Evolutionary conservation across 2,888 invertebrate species (phyloP).

Genomic region (Microctonus brassicae): DNA sequence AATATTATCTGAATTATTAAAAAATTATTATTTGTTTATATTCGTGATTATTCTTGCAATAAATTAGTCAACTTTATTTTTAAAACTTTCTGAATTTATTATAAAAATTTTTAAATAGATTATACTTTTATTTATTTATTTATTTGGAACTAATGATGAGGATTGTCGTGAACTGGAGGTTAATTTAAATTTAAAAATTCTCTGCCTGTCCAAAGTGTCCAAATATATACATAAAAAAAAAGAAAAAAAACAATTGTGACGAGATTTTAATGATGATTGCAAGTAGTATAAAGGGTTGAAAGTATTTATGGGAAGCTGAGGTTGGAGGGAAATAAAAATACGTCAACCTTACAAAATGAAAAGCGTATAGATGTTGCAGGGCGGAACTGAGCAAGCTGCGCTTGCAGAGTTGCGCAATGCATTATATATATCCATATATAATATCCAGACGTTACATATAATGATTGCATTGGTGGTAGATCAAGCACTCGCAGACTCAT

Average conservation of each 20-base stretch:
- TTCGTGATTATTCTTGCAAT: no score
- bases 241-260: not conserved
- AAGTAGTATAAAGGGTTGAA: not conserved
- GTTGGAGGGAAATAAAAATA: not conserved
- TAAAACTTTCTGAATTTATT: no score
- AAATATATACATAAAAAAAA: no score
- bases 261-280: not conserved
- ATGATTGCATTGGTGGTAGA: not conserved
- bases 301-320: not conserved
- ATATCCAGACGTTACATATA: not conserved
- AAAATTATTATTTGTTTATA: no score
- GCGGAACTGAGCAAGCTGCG: constrained; percentile 68
- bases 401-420: constrained; percentile 62
- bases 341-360: constrained; percentile 19
- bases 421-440: not conserved
- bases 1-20: no score
- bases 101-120: no score
- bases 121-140: no score
- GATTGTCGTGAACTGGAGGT: no score
- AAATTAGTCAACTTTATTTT: no score
- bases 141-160: no score
- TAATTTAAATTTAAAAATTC: no score
- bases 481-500: constrained; percentile 41
- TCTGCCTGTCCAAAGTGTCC: no score
- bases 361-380: constrained; percentile 47